Percentiles rank a stretch among this genome's conserved stretches.
Evolutionary conservation across 2,797 vertebrate genomes (phyloP).

Genomic region (Anguilla obscura): DNA sequence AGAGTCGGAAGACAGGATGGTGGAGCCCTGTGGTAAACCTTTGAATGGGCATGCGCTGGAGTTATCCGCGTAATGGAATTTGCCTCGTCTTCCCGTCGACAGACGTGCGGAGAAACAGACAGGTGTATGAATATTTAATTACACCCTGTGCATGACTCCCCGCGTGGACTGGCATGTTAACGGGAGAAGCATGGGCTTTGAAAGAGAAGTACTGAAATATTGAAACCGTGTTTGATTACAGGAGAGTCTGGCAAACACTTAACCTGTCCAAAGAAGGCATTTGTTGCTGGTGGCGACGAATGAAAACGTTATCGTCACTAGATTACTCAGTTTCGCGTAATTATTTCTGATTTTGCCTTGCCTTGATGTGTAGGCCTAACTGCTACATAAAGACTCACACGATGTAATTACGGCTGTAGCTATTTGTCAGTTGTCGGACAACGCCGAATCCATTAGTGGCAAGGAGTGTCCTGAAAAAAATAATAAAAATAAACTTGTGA

Average conservation of each 20-base stretch:
- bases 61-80: conserved; percentile 17
- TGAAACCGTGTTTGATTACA: conserved; percentile 19
- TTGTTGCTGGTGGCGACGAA: not conserved
- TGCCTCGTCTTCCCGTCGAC: not conserved
- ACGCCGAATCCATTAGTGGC: not conserved
- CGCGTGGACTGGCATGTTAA: not conserved
- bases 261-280: not conserved
- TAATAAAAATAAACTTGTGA: no score
- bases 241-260: not conserved
- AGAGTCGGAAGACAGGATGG: not conserved
- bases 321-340: not conserved
- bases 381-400: not conserved
- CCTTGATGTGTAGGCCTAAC: not conserved
- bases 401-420: not conserved
- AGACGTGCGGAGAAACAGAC: conserved; percentile 2
- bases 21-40: not conserved
- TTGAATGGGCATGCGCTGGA: not conserved
- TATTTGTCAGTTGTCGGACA: not conserved
- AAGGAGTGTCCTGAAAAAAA: not conserved
- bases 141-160: conserved; percentile 11
- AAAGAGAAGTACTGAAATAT: conserved; percentile 18
- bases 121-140: conserved; percentile 27
- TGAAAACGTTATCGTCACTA: not conserved
- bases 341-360: not conserved
- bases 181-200: not conserved